A percentile compares a stretch with the other conserved stretches of the same genome.
These are phyloP conservation scores for Perognathus longimembris DNA, from an alignment of 2,113 vertebrate species.

Conservation along the genomic window DNA sequence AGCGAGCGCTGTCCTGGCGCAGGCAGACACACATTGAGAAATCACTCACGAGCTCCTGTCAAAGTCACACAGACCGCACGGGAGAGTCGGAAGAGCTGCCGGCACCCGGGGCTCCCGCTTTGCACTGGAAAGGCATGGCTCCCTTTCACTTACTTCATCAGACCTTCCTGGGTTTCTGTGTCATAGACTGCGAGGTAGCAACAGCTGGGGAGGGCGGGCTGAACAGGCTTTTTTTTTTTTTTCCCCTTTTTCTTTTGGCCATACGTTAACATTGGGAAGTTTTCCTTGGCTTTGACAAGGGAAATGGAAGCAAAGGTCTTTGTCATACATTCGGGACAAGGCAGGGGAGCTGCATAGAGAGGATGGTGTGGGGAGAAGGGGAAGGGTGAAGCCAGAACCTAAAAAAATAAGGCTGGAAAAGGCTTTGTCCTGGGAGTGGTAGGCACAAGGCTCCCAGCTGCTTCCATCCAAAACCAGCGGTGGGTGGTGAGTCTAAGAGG, in stretches of 20 bases:
- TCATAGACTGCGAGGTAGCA: conserved; percentile 85
- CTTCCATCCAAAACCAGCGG: background rate
- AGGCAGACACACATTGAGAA: conserved; percentile 74
- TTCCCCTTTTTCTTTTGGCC: background rate
- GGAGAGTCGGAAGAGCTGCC: conserved; percentile 64
- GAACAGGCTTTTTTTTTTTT: conserved; percentile 12
- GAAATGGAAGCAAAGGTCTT: background rate
- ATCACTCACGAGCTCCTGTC: conserved; percentile 68
- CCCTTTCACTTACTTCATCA: conserved; percentile 77
- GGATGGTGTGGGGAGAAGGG: background rate
- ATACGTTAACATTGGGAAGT: conserved; percentile 36
- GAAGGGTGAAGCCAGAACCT: conserved; percentile 45
- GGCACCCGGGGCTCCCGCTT: conserved; percentile 72
- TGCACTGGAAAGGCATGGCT: conserved; percentile 81
- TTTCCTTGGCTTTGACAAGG: conserved; percentile 55
- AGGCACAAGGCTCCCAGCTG: background rate
- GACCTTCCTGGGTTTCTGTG: conserved; percentile 85
- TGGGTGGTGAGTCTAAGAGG: conserved; percentile 29
- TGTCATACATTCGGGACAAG: conserved; percentile 49
- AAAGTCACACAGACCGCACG: conserved; percentile 71
- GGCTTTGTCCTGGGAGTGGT: background rate
- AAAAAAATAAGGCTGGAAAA: background rate
- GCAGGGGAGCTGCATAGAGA: conserved; percentile 56
- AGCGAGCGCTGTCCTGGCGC: conserved; percentile 68
- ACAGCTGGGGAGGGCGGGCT: conserved; percentile 76